Evolutionary conservation across 1,140 invertebrate species (phyloP).

Genomic region (Geopemphigus sp.): DNA sequence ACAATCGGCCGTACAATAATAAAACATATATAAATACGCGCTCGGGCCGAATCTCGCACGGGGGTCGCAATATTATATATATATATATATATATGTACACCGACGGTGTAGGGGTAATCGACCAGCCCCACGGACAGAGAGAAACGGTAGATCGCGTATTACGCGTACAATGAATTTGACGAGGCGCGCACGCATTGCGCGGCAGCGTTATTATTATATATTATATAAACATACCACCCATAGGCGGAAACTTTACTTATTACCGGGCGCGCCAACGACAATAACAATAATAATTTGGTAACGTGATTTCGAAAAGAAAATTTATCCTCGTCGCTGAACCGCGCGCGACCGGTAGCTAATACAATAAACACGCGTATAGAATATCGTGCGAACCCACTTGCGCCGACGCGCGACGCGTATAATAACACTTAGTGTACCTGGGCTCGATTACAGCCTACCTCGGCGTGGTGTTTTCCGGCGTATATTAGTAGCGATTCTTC

Average conservation of each 20-base stretch:
- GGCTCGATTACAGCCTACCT: constrained; percentile 15
- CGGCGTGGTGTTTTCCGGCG: not conserved
- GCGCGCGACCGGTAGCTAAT: constrained; percentile 21
- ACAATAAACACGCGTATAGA: too few relatives aligned
- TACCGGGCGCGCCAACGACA: not conserved
- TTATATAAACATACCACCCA: constrained; percentile 47
- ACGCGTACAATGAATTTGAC: not conserved
- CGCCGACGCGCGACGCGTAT: not conserved
- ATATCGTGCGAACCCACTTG: constrained; percentile 28
- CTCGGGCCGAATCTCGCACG: too few relatives aligned
- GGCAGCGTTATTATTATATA: too few relatives aligned
- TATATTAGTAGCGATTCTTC: too few relatives aligned
- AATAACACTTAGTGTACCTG: not conserved
- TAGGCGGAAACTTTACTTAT: constrained; percentile 47
- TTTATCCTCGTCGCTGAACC: constrained; percentile 23
- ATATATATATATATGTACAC: not conserved
- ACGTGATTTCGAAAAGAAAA: constrained; percentile 22
- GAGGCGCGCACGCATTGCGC: not conserved
- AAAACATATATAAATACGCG: not conserved
- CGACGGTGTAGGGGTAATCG: not conserved
- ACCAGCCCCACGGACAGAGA: not conserved
- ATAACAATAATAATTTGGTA: constrained; percentile 9
- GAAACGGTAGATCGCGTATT: not conserved
- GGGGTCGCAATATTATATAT: not conserved
- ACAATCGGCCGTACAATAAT: constrained; percentile 7